Percentiles rank a stretch among this genome's conserved stretches.
Conservation (phyloP, 2,888 invertebrate species). For the Cerastis rubricosa region DNA sequence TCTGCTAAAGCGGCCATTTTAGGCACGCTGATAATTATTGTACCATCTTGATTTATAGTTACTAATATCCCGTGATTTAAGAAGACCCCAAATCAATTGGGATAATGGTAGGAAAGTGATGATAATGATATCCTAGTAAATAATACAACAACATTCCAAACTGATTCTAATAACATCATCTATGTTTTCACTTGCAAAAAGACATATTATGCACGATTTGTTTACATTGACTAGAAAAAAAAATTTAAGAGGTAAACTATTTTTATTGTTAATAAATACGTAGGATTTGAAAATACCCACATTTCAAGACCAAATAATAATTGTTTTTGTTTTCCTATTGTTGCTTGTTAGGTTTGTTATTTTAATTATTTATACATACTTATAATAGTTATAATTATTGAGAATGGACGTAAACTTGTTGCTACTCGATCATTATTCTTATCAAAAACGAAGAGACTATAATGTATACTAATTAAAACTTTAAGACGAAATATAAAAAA, state of each 20-base stretch:
- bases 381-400: background rate
- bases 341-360: constrained; percentile 41
- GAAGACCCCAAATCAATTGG: background rate
- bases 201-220: background rate
- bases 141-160: background rate
- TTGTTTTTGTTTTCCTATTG: constrained; percentile 36
- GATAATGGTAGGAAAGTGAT: background rate
- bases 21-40: background rate
- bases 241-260: background rate
- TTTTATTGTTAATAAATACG: background rate
- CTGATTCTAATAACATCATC: background rate
- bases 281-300: constrained; percentile 21
- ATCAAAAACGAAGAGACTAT: constrained; percentile 18
- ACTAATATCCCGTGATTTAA: background rate
- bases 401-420: constrained; percentile 2
- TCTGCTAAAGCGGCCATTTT: background rate
- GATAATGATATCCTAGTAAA: background rate
- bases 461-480: background rate
- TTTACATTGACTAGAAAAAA: background rate
- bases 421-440: constrained; percentile 1
- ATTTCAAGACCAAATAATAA: constrained; percentile 53
- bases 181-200: background rate
- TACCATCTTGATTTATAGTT: background rate
- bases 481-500: background rate
- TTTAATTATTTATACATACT: constrained; percentile 35